Evolutionary conservation across 2,797 vertebrate genomes (phyloP), one percentile per base, ranked within the genome.

Genomic region (Hydrolagus colliei): DNA sequence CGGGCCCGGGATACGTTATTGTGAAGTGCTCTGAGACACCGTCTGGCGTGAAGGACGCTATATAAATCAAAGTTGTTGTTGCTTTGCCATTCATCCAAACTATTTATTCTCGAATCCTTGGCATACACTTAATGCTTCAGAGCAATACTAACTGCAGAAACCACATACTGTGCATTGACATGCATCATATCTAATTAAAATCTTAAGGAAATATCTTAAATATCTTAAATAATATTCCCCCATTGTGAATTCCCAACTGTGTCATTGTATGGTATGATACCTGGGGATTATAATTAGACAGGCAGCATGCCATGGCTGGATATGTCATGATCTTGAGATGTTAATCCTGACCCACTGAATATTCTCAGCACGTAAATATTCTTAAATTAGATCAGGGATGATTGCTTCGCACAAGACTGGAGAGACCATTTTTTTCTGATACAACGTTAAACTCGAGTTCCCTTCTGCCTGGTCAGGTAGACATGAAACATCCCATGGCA

Each of bases 141-240:
- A 79, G 41, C n/a, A 79, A 79, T 13, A 9, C 74, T 20, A 59
- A 0, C 52, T 77, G 18, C 62, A 65, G 22, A 13, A 9, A 1
- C 62, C 32, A 32, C 2, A 32, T 14, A 27, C 18, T 77, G 62
- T 65, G 61, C 32, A 65, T 63, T 67, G 62, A 63, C n/a, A 13
- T 63, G 61, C 12, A n/a, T 79, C n/a, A 27, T 22, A 62, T 13
- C n/a, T 62, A 79, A 79, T 65, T 80, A 80, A 65, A 80, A 80
- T 16, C 62, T 2, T 32, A 9, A 9, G 1, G 20, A 80, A 65
- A 65, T 80, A 62, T 67, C 62, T 27, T 27, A 27, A 27, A 27
- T 1, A 79, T 32, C 12, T 27, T 27, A 27, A 80, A 65, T 80
- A 77, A 27, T 8, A 2, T 16, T 63, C 78, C 22, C 22, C n/a